These are phyloP conservation scores for Odontophorus gujanensis DNA, from an alignment of 2,113 vertebrate species.

Conservation along the genomic window DNA sequence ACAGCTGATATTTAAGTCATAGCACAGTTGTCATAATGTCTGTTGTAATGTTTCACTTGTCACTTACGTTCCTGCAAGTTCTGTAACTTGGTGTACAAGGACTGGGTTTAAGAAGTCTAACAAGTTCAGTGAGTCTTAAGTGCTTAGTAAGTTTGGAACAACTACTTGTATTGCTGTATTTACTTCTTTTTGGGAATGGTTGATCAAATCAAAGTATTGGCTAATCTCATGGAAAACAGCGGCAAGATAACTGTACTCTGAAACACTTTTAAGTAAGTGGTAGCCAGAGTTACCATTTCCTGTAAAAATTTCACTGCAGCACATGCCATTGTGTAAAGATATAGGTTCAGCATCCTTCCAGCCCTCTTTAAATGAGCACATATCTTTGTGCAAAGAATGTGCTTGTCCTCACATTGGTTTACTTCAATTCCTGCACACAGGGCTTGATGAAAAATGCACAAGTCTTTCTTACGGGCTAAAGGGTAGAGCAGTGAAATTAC, in stretches of 20 bases:
- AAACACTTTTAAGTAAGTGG: neutral
- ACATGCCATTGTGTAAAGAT: neutral
- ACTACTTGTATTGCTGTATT: neutral
- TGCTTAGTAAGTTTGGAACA: neutral
- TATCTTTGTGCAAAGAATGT: neutral
- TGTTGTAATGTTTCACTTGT: neutral
- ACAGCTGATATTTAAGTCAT: neutral
- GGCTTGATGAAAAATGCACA: neutral
- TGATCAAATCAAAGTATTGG: neutral
- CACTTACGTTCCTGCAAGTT: neutral
- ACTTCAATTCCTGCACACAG: rapidly evolving
- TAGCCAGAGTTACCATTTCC: neutral
- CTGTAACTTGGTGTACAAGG: rapidly evolving
- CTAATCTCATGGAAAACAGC: neutral
- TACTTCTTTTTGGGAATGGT: neutral
- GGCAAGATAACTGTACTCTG: neutral
- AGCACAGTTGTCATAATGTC: neutral
- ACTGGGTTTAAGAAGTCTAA: neutral
- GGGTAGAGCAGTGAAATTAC: neutral
- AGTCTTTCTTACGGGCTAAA: rapidly evolving
- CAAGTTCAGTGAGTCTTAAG: neutral
- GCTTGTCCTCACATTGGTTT: neutral
- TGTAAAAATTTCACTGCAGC: neutral
- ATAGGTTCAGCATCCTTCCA: neutral
- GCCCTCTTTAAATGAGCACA: neutral